Base-by-base conservation (phyloP, 1,140 invertebrate genomes). In the Probaryconus sp. region DNA sequence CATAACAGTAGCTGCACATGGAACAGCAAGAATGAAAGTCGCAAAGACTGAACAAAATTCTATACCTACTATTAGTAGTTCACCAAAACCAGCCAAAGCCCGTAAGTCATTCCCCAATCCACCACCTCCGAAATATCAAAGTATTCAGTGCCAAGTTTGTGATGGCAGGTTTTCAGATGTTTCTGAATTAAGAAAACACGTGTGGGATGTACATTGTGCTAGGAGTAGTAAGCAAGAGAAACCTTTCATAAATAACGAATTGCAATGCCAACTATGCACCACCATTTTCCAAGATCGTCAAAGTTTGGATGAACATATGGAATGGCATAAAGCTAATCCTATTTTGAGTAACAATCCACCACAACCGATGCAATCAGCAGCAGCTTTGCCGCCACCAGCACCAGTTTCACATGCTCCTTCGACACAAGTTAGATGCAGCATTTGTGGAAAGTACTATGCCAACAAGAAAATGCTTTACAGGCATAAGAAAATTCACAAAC, bases 361-460 rank as follows among this genome's bases (percentile, higher is more conserved):
- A 3, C 35, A 3, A n/a, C 3, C 11, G 3, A 40, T 61, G 6
- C 28, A 2, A 17, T 17, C 7, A 65, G 18, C 24, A 64, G 13
- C 26, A 56, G 14, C 17, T n/a, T 1, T 24, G 7, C 17, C 67
- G 2, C 9, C 33, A 1, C 63, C 42, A 3, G 14, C 21, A 10
- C 13, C 56, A n/a, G 38, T 3, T n/a, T 33, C 16, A 7, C 11
- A 11, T 6, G 20, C 13, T 11, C 24, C 18, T 0, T 5, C 42
- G 1, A n/a, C 75, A 76, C 4, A 85, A 87, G 20, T 90, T 88
- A 83, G 89, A 7, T 92, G 91, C 56, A 89, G 91, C 20, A 88
- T 89, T 10, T 91, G 91, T 50, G 88, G 90, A 21, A 92, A 91
- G 68, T 88, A 86, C 50, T 92, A 90, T 63, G 89, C 88, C 9